phyloP scores from a whole-genome alignment of 2,113 vertebrate genomes.

The Platichthys stellatus region DNA sequence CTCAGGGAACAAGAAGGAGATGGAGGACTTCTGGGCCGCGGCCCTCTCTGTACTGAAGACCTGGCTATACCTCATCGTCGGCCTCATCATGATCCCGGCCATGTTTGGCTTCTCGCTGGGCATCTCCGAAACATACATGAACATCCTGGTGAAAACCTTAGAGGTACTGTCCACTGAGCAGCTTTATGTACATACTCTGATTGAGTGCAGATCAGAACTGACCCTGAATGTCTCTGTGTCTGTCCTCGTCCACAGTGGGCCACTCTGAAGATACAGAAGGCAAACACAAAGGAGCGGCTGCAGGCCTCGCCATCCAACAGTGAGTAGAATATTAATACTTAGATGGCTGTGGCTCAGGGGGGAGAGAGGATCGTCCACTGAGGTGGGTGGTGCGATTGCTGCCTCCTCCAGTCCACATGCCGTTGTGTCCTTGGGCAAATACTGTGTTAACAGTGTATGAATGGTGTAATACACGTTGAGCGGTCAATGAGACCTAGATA shows the following conservation, averaged over 20 bases:
- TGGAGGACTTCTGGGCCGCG: slow-evolving; percentile 83
- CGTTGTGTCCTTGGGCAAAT: background rate
- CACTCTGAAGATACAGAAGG: slow-evolving; percentile 89
- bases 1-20: slow-evolving; percentile 79
- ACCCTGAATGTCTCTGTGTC: slow-evolving; percentile 9
- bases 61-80: slow-evolving; percentile 84
- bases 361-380: background rate
- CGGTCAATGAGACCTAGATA: too few relatives aligned
- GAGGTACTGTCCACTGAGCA: slow-evolving; percentile 84
- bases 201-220: background rate
- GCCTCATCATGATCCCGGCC: slow-evolving; percentile 90
- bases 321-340: slow-evolving; percentile 69
- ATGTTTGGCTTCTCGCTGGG: slow-evolving; percentile 93
- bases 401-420: background rate
- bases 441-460: too few relatives aligned
- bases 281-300: slow-evolving; percentile 72
- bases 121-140: slow-evolving; percentile 93
- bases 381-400: background rate
- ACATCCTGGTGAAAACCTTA: slow-evolving; percentile 88
- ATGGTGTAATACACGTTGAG: too few relatives aligned
- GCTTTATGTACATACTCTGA: background rate
- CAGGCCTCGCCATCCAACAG: slow-evolving; percentile 84
- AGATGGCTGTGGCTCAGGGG: background rate
- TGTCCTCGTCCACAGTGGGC: slow-evolving; percentile 88
- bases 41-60: slow-evolving; percentile 71